These are phyloP conservation scores for Drosophila tsacasi DNA, from an alignment of 1,140 invertebrate genomes.

Conservation along the genomic window DNA sequence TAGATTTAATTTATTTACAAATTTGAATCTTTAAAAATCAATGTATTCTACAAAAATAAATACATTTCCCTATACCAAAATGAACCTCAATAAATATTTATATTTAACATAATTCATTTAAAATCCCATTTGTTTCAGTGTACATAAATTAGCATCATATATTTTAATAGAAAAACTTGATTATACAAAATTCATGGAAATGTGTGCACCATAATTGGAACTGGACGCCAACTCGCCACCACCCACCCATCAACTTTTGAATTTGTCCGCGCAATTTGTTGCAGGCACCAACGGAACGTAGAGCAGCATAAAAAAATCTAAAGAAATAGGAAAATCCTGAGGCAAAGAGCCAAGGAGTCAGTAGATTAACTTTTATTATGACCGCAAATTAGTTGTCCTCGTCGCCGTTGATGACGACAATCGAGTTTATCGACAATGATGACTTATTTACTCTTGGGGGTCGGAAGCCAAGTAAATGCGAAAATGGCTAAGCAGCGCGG, in stretches of 20 bases:
- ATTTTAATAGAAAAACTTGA: constrained; percentile 19
- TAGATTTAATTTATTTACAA: too few species aligned
- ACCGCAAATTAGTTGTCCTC: constrained; percentile 85
- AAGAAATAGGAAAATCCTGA: constrained; percentile 24
- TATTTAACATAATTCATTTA: neutral
- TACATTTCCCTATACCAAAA: neutral
- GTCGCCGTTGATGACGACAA: constrained; percentile 80
- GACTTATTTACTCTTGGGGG: constrained; percentile 74
- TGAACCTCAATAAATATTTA: neutral
- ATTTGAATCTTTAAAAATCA: too few species aligned
- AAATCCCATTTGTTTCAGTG: neutral
- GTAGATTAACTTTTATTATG: constrained; percentile 85
- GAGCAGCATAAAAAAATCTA: constrained; percentile 2
- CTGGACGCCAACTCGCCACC: neutral
- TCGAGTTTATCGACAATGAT: constrained; percentile 75
- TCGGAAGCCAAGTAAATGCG: constrained; percentile 38
- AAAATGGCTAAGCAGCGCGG: constrained; percentile 34
- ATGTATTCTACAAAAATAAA: too few species aligned
- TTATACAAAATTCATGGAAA: constrained; percentile 15
- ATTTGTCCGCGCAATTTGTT: constrained; percentile 62
- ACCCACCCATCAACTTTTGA: constrained; percentile 18
- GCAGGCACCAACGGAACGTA: constrained; percentile 26
- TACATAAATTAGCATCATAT: constrained; percentile 10
- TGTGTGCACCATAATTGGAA: constrained; percentile 1
- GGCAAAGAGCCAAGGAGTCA: constrained; percentile 64